Evolutionary conservation across 2,113 vertebrate species (phyloP).

Genomic region (Nibea albiflora): DNA sequence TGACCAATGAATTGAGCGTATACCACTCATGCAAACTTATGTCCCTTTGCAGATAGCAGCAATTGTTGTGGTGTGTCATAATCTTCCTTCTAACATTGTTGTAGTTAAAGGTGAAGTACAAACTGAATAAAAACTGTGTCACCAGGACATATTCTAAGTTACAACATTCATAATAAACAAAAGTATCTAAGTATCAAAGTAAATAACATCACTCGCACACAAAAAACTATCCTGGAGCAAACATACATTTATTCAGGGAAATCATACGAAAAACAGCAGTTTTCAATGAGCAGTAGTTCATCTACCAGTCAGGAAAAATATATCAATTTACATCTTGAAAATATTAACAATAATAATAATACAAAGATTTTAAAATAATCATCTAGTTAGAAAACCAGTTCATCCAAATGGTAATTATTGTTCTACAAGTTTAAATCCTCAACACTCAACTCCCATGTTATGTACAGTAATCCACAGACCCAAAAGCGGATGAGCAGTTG

Average conservation of each 20-base stretch:
- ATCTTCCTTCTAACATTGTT: neutral
- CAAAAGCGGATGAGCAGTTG: neutral
- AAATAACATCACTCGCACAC: neutral
- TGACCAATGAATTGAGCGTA: no score
- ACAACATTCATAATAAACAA: neutral
- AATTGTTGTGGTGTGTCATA: neutral
- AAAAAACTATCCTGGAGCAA: neutral
- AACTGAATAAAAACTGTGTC: neutral
- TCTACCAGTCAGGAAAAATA: conserved; percentile 52
- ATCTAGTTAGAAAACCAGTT: conserved; percentile 51
- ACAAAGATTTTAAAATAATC: conserved; percentile 64
- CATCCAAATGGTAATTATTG: conserved; percentile 17
- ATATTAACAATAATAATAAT: conserved; percentile 46
- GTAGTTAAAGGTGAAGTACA: neutral
- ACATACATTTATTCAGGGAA: conserved; percentile 54
- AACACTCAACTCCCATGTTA: neutral
- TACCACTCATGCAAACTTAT: no score
- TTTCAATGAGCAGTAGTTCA: conserved; percentile 32
- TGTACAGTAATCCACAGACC: conserved; percentile 6
- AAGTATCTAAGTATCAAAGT: no score
- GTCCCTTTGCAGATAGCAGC: neutral
- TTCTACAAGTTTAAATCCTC: conserved; percentile 13
- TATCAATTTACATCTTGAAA: conserved; percentile 41
- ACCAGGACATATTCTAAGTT: neutral
- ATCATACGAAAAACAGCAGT: conserved; percentile 47